phyloP scores from a whole-genome alignment of 2,888 invertebrate species.

The Pheosia tremula region DNA sequence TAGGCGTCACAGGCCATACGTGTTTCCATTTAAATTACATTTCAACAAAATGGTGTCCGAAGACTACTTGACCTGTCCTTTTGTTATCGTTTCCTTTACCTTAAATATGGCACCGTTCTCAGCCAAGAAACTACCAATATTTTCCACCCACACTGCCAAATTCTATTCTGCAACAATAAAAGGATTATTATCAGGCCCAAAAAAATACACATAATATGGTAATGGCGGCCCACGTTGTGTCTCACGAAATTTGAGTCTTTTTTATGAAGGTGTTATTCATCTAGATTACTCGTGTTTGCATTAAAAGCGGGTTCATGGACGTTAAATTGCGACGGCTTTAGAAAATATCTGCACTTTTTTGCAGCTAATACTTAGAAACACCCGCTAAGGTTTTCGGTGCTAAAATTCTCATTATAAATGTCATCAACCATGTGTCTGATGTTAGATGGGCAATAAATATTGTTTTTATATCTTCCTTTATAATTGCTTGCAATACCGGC shows the following conservation, averaged over 20 bases:
- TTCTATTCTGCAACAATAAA: constrained; percentile 69
- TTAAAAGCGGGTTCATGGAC: constrained; percentile 74
- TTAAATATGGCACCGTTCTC: constrained; percentile 46
- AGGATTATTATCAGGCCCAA: constrained; percentile 57
- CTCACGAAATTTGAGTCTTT: constrained; percentile 61
- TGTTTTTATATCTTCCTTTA: constrained; percentile 64
- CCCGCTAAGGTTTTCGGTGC: constrained; percentile 59
- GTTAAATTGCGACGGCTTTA: constrained; percentile 56
- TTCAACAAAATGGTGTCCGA: constrained; percentile 58
- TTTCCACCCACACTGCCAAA: constrained; percentile 67
- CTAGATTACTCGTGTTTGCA: constrained; percentile 70
- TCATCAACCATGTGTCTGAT: constrained; percentile 55
- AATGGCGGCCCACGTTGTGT: constrained; percentile 66
- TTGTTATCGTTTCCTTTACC: constrained; percentile 58
- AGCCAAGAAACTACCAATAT: constrained; percentile 59
- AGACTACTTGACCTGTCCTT: constrained; percentile 53
- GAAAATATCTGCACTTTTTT: constrained; percentile 78
- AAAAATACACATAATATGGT: constrained; percentile 57
- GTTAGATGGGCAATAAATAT: constrained; percentile 67
- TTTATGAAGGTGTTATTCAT: constrained; percentile 74
- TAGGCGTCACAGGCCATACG: constrained; percentile 75
- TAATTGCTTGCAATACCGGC: constrained; percentile 49
- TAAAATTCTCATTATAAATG: constrained; percentile 71
- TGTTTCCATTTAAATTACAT: constrained; percentile 61
- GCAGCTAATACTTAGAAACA: constrained; percentile 70